A percentile compares a stretch with the other conserved stretches of the same genome.
phyloP scores from a whole-genome alignment of 2,797 vertebrate species.

The Phataginus tricuspis region DNA sequence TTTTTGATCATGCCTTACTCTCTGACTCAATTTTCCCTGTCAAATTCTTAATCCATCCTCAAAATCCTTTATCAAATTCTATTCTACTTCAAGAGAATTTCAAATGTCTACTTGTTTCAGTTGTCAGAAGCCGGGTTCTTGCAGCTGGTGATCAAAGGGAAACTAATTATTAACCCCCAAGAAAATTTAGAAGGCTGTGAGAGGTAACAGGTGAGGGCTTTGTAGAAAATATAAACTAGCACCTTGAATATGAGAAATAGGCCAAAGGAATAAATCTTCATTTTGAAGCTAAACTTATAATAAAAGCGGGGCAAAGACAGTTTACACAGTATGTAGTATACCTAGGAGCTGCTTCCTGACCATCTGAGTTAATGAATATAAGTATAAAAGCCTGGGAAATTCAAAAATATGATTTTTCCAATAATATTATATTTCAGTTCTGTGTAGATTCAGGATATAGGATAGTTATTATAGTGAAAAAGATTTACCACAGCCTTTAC shows the following conservation, averaged over 20 bases:
- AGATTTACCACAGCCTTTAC: background rate
- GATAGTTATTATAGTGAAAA: background rate
- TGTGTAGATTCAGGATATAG: background rate
- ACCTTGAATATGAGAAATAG: constrained; percentile 19
- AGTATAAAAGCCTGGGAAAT: background rate
- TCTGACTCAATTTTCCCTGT: background rate
- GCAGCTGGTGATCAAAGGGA: constrained; percentile 13
- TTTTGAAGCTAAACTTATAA: constrained; percentile 19
- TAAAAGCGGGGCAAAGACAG: background rate
- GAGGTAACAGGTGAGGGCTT: background rate
- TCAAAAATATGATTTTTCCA: background rate
- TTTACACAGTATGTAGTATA: background rate
- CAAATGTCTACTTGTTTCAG: constrained; percentile 10
- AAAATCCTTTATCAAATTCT: constrained; percentile 34
- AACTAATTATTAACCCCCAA: constrained; percentile 6
- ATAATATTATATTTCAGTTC: background rate
- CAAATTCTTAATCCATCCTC: constrained; percentile 21
- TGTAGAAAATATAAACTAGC: background rate
- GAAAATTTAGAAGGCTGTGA: constrained; percentile 2
- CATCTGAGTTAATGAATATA: background rate
- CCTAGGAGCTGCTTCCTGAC: background rate
- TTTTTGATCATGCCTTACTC: background rate
- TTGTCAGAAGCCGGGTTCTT: background rate
- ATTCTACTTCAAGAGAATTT: constrained; percentile 34
- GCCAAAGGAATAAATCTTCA: constrained; percentile 27